A percentile compares a stretch with the other conserved stretches of the same genome.
Conservation (phyloP, 2,888 invertebrate species). For the Oligia fasciuncula region DNA sequence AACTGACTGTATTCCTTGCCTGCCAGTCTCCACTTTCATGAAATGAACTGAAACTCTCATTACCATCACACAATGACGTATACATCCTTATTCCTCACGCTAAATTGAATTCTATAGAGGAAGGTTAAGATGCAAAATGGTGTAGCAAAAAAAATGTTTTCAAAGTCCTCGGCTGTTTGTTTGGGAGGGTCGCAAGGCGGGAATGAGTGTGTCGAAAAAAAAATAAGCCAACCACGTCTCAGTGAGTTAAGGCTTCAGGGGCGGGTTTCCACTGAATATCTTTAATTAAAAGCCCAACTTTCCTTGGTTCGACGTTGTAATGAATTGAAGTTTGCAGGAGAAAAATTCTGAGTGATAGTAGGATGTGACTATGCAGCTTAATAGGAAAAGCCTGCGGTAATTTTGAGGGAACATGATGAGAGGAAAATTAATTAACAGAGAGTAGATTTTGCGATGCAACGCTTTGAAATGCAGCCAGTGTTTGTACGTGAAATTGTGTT, state of each 20-base stretch:
- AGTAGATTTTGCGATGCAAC: slow-evolving; percentile 67
- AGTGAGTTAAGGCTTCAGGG: slow-evolving; percentile 88
- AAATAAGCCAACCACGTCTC: slow-evolving; percentile 90
- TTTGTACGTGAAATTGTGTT: slow-evolving; percentile 55
- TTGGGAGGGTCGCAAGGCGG: slow-evolving; percentile 90
- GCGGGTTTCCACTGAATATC: slow-evolving; percentile 87
- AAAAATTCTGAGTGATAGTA: slow-evolving; percentile 71
- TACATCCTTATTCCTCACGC: slow-evolving; percentile 47
- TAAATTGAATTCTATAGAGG: slow-evolving; percentile 40
- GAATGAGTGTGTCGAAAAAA: slow-evolving; percentile 89
- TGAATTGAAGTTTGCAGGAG: slow-evolving; percentile 82
- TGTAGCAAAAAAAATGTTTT: slow-evolving; percentile 79
- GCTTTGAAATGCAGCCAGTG: slow-evolving; percentile 63
- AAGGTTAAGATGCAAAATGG: slow-evolving; percentile 49
- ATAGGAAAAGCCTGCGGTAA: slow-evolving; percentile 67
- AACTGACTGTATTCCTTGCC: slow-evolving; percentile 83
- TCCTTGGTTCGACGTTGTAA: slow-evolving; percentile 78
- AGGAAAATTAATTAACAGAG: slow-evolving; percentile 74
- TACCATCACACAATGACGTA: slow-evolving; percentile 72
- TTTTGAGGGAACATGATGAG: slow-evolving; percentile 67
- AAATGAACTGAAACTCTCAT: slow-evolving; percentile 86
- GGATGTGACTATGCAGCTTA: slow-evolving; percentile 63
- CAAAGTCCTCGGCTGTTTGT: slow-evolving; percentile 88
- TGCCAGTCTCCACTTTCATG: slow-evolving; percentile 86
- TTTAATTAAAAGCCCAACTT: slow-evolving; percentile 89